Conservation (phyloP, 2,113 vertebrate species). For the Ciconia maguari region DNA sequence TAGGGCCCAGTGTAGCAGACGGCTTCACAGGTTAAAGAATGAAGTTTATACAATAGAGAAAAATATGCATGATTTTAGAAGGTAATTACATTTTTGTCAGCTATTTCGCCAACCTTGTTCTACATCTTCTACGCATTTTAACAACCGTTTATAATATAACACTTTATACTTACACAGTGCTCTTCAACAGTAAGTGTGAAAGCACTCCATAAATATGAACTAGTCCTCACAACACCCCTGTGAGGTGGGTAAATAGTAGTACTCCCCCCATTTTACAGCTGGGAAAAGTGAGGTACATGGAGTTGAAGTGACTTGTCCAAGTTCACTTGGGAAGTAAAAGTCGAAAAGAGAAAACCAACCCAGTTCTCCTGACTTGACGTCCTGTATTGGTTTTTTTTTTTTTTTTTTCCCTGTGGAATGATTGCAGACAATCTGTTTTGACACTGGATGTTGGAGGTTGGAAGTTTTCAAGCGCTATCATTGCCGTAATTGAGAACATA, state of each 20-base stretch:
- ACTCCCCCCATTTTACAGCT: background rate
- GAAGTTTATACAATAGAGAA: background rate
- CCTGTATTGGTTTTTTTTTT: background rate
- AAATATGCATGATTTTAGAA: conserved; percentile 8
- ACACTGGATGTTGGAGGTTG: background rate
- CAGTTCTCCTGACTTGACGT: background rate
- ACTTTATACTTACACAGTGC: conserved; percentile 17
- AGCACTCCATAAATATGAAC: background rate
- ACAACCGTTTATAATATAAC: background rate
- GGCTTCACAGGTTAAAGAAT: background rate
- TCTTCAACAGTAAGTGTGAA: background rate
- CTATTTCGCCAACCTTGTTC: background rate
- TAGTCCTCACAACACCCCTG: conserved; percentile 40
- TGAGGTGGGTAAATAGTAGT: conserved; percentile 6
- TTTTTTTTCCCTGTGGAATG: background rate
- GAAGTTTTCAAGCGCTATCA: background rate
- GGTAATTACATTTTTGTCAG: conserved; percentile 24
- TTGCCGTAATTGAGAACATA: conserved; percentile 24
- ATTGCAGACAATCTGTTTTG: conserved; percentile 27
- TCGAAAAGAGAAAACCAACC: background rate
- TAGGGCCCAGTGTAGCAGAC: background rate
- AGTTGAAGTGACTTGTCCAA: background rate
- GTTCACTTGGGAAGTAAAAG: background rate
- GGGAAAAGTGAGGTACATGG: background rate
- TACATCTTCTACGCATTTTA: background rate